Percentiles rank a stretch among this genome's conserved stretches.
phyloP scores from a whole-genome alignment of 2,888 invertebrate genomes.

The Rhagophthalmus giganteus region DNA sequence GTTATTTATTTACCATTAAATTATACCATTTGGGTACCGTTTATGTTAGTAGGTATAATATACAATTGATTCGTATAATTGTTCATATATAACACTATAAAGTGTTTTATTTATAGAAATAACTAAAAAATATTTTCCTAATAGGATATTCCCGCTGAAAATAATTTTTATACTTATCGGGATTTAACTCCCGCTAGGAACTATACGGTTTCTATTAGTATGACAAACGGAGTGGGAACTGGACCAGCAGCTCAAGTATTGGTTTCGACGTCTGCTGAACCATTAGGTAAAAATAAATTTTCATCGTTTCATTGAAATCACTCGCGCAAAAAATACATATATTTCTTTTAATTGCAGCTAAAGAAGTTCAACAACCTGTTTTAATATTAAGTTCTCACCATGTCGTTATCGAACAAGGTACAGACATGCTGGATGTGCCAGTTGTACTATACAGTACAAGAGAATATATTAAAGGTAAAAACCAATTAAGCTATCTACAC shows the following conservation, averaged over 20 bases:
- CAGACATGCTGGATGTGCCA: constrained; percentile 69
- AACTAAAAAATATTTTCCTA: background rate
- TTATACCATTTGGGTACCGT: background rate
- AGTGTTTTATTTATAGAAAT: no score
- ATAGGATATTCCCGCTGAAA: constrained; percentile 75
- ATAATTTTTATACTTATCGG: constrained; percentile 74
- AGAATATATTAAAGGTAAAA: constrained; percentile 57
- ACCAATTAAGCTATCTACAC: no score
- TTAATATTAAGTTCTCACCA: constrained; percentile 72
- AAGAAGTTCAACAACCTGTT: constrained; percentile 68
- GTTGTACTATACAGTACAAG: constrained; percentile 66
- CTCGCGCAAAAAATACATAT: no score
- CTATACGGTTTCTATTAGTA: constrained; percentile 77
- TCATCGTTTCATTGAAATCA: no score
- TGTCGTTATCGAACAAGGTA: constrained; percentile 67
- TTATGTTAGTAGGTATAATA: no score
- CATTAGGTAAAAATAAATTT: constrained; percentile 59
- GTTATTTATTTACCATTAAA: background rate
- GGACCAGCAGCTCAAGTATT: constrained; percentile 70
- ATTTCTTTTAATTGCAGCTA: constrained; percentile 56
- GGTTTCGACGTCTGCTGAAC: constrained; percentile 70
- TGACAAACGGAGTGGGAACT: constrained; percentile 78
- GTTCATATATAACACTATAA: no score
- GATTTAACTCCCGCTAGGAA: constrained; percentile 71
- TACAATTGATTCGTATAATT: no score